Percentiles rank a stretch among this genome's conserved stretches.
phyloP scores from a whole-genome alignment of 2,113 vertebrate genomes.

The Scomber colias region DNA sequence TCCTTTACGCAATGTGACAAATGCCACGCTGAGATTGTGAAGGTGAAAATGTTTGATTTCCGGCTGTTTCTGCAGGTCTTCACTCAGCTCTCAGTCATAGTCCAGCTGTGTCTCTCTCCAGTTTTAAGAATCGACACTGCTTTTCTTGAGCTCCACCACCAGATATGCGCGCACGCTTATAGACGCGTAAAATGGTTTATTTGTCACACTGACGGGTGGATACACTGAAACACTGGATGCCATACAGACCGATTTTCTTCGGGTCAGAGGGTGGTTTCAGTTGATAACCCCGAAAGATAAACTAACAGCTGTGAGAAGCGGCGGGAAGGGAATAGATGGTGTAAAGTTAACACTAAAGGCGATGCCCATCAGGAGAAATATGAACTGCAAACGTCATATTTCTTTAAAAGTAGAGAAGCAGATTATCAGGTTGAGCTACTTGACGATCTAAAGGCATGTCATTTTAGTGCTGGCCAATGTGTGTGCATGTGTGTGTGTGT shows the following conservation, averaged over 20 bases:
- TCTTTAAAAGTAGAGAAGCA: background rate
- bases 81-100: background rate
- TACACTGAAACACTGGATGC: slow-evolving; percentile 25
- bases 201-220: slow-evolving; percentile 32
- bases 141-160: background rate
- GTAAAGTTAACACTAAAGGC: background rate
- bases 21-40: background rate
- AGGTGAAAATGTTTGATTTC: slow-evolving; percentile 5
- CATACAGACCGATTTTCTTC: slow-evolving; percentile 37
- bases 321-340: background rate
- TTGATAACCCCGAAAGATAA: slow-evolving; percentile 27
- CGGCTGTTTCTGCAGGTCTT: background rate
- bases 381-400: background rate
- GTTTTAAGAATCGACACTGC: background rate
- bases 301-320: slow-evolving; percentile 21
- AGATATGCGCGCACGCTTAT: background rate
- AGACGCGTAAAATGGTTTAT: slow-evolving; percentile 37
- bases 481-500: slow-evolving; percentile 22
- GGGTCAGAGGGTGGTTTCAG: slow-evolving; percentile 1
- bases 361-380: background rate
- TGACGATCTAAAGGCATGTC: no score
- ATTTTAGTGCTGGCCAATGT: background rate
- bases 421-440: background rate
- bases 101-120: background rate
- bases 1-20: no score